Conservation (phyloP, 2,113 vertebrate species). For the Narcine bancroftii region DNA sequence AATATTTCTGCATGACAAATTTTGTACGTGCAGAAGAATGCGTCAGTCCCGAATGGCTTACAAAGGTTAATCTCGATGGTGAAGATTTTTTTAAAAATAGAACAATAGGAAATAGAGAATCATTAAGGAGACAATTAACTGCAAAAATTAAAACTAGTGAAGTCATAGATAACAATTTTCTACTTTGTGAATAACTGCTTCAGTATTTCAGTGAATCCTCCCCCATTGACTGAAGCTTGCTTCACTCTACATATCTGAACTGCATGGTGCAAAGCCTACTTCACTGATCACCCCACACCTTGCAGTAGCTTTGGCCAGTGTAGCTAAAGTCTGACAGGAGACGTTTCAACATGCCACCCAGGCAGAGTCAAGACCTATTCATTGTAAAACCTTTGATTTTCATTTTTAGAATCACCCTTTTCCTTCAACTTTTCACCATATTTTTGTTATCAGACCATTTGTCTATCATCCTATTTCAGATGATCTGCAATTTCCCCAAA, state of each 20-base stretch:
- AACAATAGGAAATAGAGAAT: background rate
- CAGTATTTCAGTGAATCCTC: background rate
- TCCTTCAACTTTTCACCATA: background rate
- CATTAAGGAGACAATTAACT: background rate
- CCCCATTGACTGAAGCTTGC: too few species aligned
- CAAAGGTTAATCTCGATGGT: background rate
- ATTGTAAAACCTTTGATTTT: background rate
- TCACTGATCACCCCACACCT: too few species aligned
- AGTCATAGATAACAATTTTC: background rate
- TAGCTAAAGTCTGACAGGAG: background rate
- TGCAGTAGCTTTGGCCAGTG: too few species aligned
- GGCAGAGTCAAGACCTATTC: background rate
- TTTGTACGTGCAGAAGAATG: constrained; percentile 19
- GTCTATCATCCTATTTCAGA: background rate
- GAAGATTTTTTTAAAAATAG: background rate
- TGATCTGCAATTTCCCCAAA: background rate
- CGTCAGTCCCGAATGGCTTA: background rate
- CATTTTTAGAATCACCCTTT: background rate
- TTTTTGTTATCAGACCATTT: background rate
- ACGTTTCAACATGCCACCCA: background rate
- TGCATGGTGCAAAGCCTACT: too few species aligned
- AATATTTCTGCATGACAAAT: background rate
- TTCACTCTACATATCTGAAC: too few species aligned
- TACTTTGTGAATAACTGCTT: background rate
- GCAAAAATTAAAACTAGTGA: background rate